A percentile compares a stretch with the other conserved stretches of the same genome.
These are phyloP conservation scores for Cuculus canorus DNA, from an alignment of 2,797 vertebrate genomes.

Conservation along the genomic window DNA sequence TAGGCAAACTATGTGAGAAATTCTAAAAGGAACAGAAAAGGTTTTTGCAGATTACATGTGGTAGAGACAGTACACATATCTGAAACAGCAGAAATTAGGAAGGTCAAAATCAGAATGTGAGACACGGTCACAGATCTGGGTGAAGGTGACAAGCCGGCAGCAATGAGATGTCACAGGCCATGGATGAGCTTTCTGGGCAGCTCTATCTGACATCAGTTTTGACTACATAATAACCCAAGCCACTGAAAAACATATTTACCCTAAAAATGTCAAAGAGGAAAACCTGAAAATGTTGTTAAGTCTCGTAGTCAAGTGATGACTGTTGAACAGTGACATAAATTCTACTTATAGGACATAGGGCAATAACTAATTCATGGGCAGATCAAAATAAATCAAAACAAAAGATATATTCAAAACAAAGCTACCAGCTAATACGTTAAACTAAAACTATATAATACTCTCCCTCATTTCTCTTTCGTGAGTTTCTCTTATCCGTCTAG, in stretches of 20 bases:
- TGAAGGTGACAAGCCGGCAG: neutral
- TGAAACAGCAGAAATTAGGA: neutral
- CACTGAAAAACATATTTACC: constrained; percentile 19
- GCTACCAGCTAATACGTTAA: constrained; percentile 52
- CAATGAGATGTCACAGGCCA: neutral
- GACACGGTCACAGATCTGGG: neutral
- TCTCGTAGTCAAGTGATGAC: neutral
- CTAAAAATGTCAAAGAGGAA: constrained; percentile 33
- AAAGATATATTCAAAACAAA: constrained; percentile 64
- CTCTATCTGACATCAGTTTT: neutral
- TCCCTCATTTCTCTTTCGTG: constrained; percentile 28
- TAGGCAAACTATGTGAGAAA: neutral
- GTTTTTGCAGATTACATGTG: neutral
- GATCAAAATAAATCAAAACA: constrained; percentile 72
- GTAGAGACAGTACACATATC: neutral
- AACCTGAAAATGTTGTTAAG: neutral
- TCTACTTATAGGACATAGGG: constrained; percentile 19
- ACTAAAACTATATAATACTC: constrained; percentile 59
- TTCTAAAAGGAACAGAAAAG: neutral
- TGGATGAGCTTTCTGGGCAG: neutral
- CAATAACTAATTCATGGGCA: constrained; percentile 70
- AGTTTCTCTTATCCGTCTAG: neutral
- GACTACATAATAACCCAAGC: neutral
- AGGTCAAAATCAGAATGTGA: neutral
- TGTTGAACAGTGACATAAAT: constrained; percentile 28